Evolutionary conservation across 1,140 invertebrate genomes (phyloP), one percentile per base, ranked within the genome.

Genomic region (Bombus sylvicola): DNA sequence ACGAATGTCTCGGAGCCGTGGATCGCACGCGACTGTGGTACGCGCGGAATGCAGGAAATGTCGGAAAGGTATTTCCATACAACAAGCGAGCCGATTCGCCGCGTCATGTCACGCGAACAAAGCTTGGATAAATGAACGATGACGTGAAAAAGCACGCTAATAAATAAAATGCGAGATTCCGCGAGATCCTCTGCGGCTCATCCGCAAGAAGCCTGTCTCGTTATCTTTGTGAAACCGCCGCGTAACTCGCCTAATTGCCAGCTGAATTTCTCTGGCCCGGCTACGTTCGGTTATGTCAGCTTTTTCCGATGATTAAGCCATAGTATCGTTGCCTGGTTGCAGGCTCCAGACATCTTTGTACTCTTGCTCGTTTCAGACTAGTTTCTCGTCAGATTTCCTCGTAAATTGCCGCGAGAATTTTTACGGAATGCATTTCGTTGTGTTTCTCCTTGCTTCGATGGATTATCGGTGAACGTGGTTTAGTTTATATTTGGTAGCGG

Each of bases 161-260:
- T 82, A 66, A 69, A 84, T 74, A 53, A 78, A 85, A 89, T 78
- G 37, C 87, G 62, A 18, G 28, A n/a, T 57, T 57, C 28, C 66
- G 68, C 68, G 37, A 10, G 18, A 31, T 31, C 5, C 53, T n/a
- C 10, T 9, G 31, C 3, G 9, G 13, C 28, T 15, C 28, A 13
- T 71, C 68, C 12, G 62, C n/a, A 15, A 15, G 47, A 53, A 53
- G 1, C 6, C n/a, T 31, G n/a, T 13, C 18, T 34, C 9, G 73
- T 69, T 71, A 28, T 25, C 75, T 84, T 87, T 59, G 59, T 84
- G 81, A 71, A 83, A 87, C 59, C 28, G 62, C 43, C 13, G n/a
- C 77, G 81, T 85, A 85, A 81, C 37, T 78, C 64, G 53, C 28
- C 76, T 88, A 89, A 88, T 89, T 86, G 84, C 81, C 62, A 18